phyloP scores from a whole-genome alignment of 2,888 invertebrate genomes.

The Tiphia femorata region DNA sequence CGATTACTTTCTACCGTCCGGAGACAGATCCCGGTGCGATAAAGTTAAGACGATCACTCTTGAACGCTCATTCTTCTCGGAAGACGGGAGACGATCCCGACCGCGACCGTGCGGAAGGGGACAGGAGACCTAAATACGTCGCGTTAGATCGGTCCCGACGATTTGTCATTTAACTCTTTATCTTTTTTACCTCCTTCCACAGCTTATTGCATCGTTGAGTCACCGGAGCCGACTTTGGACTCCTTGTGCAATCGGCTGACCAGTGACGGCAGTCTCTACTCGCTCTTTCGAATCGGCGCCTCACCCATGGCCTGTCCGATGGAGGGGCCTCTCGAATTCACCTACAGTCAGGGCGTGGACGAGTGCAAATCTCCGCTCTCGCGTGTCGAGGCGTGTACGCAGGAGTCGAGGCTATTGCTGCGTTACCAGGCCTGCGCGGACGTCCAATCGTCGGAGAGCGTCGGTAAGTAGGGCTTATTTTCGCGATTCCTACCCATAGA shows the following conservation, averaged over 20 bases:
- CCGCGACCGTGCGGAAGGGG: no score
- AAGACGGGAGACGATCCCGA: no score
- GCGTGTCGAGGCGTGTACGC: slow-evolving; percentile 86
- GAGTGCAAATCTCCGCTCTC: slow-evolving; percentile 83
- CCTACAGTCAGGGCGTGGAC: slow-evolving; percentile 81
- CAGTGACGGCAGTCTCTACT: slow-evolving; percentile 80
- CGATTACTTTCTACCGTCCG: no score
- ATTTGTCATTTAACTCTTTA: no score
- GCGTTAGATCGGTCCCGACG: no score
- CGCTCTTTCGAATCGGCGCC: slow-evolving; percentile 81
- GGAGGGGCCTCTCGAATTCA: slow-evolving; percentile 84
- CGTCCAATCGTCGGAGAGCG: slow-evolving; percentile 81
- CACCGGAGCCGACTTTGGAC: slow-evolving; percentile 19
- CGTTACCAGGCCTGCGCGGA: slow-evolving; percentile 89
- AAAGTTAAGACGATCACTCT: no score
- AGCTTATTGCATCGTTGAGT: slow-evolving; percentile 44
- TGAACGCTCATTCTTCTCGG: no score
- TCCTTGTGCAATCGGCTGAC: slow-evolving; percentile 75
- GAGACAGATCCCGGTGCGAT: no score
- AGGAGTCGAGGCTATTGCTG: slow-evolving; percentile 82
- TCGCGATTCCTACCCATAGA: not conserved
- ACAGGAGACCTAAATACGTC: no score
- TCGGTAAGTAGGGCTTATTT: slow-evolving; percentile 72
- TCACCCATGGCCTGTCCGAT: slow-evolving; percentile 84
- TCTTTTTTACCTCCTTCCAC: no score